phyloP scores from a whole-genome alignment of 2,797 vertebrate species.

The Oreochromis mossambicus region DNA sequence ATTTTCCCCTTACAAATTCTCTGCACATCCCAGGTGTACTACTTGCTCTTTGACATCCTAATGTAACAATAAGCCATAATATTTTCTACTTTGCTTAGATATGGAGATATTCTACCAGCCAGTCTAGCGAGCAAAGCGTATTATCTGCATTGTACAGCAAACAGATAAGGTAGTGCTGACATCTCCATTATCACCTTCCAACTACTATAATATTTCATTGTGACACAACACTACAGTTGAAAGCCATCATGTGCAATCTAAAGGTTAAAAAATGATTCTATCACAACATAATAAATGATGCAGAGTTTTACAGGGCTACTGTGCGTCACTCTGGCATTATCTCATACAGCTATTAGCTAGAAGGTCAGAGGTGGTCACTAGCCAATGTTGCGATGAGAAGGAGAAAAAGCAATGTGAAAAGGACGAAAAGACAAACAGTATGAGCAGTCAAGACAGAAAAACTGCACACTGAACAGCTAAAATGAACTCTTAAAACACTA shows the following conservation, averaged over 20 bases:
- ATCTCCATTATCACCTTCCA: slow-evolving; percentile 26
- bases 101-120: background rate
- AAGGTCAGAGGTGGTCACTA: background rate
- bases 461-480: background rate
- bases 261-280: slow-evolving; percentile 4
- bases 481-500: background rate
- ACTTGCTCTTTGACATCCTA: background rate
- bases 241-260: slow-evolving; percentile 24
- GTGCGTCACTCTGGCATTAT: slow-evolving; percentile 7
- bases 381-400: background rate
- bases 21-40: background rate
- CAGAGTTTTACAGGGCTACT: background rate
- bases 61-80: background rate
- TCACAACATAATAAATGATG: slow-evolving; percentile 6
- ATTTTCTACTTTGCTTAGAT: background rate
- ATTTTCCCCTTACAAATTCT: background rate
- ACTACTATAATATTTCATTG: slow-evolving; percentile 43
- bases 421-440: background rate
- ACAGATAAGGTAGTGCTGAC: slow-evolving; percentile 26
- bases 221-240: slow-evolving; percentile 30
- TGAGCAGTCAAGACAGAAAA: background rate
- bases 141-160: slow-evolving; percentile 6
- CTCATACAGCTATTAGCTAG: background rate
- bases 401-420: background rate
- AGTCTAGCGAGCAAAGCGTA: background rate